These are phyloP conservation scores for Ips typographus DNA, from an alignment of 1,140 invertebrate genomes.

Conservation along the genomic window DNA sequence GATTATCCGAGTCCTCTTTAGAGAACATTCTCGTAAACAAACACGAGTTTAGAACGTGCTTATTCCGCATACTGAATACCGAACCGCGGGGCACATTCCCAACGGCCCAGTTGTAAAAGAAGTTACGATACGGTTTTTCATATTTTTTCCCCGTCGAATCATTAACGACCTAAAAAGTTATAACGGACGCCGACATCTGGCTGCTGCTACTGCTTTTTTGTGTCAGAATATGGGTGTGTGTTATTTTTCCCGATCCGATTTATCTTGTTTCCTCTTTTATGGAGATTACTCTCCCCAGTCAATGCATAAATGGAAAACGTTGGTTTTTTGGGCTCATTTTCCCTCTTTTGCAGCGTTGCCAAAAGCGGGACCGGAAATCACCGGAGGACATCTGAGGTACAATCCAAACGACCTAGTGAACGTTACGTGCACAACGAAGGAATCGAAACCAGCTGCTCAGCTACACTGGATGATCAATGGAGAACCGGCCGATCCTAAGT, in stretches of 20 bases:
- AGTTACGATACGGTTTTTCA: conserved; percentile 25
- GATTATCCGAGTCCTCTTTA: conserved; percentile 7
- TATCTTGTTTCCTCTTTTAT: neutral
- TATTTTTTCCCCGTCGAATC: conserved; percentile 19
- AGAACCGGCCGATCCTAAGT: conserved; percentile 63
- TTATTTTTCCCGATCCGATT: neutral
- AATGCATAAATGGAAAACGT: neutral
- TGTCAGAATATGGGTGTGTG: neutral
- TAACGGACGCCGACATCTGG: conserved; percentile 21
- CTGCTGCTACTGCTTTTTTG: conserved; percentile 5
- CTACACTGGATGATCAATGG: conserved; percentile 88
- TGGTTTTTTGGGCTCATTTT: conserved; percentile 23
- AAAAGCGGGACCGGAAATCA: conserved; percentile 78
- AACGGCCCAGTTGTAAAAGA: conserved; percentile 23
- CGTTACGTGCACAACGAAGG: conserved; percentile 80
- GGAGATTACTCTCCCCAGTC: neutral
- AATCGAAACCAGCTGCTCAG: conserved; percentile 79
- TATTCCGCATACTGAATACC: conserved; percentile 6
- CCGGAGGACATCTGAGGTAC: conserved; percentile 75
- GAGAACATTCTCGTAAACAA: neutral
- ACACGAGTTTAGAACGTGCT: conserved; percentile 6
- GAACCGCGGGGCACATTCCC: conserved; percentile 9
- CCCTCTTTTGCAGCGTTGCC: conserved; percentile 66
- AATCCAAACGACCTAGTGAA: conserved; percentile 77
- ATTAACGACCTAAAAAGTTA: conserved; percentile 25